Base-by-base conservation (phyloP, 2,888 invertebrate genomes). In the Trissoscelio sp. region DNA sequence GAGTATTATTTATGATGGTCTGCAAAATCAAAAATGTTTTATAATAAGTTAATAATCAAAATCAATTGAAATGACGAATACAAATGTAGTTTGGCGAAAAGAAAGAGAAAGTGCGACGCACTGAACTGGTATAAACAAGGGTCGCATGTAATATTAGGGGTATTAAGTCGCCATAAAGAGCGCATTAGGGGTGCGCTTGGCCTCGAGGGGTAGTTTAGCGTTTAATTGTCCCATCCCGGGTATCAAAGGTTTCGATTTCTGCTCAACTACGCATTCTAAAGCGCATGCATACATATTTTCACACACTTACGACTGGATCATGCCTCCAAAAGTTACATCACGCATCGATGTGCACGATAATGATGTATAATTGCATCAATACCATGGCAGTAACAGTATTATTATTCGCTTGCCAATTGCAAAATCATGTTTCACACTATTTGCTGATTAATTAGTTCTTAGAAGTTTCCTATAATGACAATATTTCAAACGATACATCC, bases 121-220 rank as follows among this genome's bases (percentile, higher is more conserved):
- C 86, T 88, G 88, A 88, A 89, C 89, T 88, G 89, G 87, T 89
- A 89, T 88, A 90, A 90, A 90, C 90, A 89, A 89, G 90, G 89
- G 89, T 89, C 88, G 90, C 88, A 89, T 89, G 89, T 89, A 88
- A 91, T 90, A 91, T 91, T 91, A 91, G 91, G 89, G 89, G 90
- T 90, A 91, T 91, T 89, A 91, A 91, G 89, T 89, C 89, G 89
- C 89, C 89, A 91, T 91, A 91, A 91, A 91, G 91, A 90, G 91
- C 90, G 90, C 89, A 91, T 91, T 91, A 91, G 87, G 87, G 85
- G 88, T 86, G 88, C 88, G 87, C 86, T 85, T 89, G 88, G 88
- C 91, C 91, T 90, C 90, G 88, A 91, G 89, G 91, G 91, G 90
- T 90, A 91, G 91, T 91, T 91, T 91, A 91, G 89, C 90, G 90